Conservation (phyloP, 2,797 vertebrate genomes). For the Ciconia nigra region DNA sequence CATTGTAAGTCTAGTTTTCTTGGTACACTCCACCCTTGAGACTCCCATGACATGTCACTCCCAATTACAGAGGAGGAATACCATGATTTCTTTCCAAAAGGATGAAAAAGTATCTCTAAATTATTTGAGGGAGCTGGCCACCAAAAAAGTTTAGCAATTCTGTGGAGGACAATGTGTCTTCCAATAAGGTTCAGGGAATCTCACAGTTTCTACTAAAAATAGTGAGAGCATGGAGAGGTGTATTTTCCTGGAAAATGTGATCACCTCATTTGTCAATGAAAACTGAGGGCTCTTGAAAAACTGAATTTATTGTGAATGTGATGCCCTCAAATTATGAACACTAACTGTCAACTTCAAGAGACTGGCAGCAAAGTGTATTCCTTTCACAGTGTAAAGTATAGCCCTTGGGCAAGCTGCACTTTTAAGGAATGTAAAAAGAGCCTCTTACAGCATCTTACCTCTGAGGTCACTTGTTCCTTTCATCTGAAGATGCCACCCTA, state of each 20-base stretch:
- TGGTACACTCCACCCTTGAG: background rate
- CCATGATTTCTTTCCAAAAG: background rate
- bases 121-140: background rate
- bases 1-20: background rate
- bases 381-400: background rate
- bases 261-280: background rate
- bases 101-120: background rate
- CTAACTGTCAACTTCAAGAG: background rate
- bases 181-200: background rate
- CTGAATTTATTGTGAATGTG: background rate
- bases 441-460: background rate
- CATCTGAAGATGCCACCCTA: background rate
- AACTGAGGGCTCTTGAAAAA: background rate
- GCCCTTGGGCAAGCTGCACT: background rate
- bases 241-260: background rate
- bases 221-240: background rate
- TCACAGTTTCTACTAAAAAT: background rate
- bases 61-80: background rate
- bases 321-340: background rate
- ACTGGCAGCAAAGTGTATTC: background rate
- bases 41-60: background rate
- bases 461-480: constrained; percentile 43
- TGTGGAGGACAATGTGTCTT: background rate
- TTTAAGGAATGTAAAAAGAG: background rate
- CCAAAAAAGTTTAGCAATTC: background rate